Base-by-base conservation (phyloP, 2,797 vertebrate genomes). In the Iguana delicatissima region DNA sequence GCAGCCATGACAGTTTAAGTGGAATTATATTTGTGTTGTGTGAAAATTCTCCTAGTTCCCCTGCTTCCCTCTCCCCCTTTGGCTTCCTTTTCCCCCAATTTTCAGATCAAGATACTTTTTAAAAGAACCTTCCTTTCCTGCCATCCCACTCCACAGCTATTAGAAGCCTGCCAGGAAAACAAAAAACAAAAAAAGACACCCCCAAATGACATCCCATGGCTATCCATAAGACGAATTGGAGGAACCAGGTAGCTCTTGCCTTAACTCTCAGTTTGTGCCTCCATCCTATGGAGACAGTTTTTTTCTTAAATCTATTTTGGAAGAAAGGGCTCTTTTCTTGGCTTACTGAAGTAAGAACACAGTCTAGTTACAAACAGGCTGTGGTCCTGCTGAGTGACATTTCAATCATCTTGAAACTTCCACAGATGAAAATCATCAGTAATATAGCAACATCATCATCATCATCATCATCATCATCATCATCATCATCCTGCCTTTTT, bases 341-440 rank as follows among this genome's bases (percentile, higher is more conserved):
- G 52, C 91, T 83, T 59, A 57, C 92, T 72, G 77, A 74, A 50
- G 42, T n/a, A 86, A 55, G 91, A 86, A 55, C 80, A 92, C 72
- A 84, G n/a, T 86, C n/a, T 94, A 59, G 93, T 85, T 80, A 67
- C 26, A 88, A 7, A 59, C 24, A 38, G 14, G 59, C 77, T 64
- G 46, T 74, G 93, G 84, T 91, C 90, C 76, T 85, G 50, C 79
- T 73, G 94, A 82, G 74, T 79, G 89, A 83, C 87, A 76, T 91
- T 94, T 92, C 91, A 91, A 93, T 94, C 84, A 90, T 93, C 92
- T 46, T 6, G 0, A 52, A 69, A 89, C 62, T 69, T 81, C 89
- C 42, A 88, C 50, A 73, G 92, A 92, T n/a, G 38, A 86, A 95
- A 93, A n/a, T 76, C 83, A 52, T 46, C 64, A 42, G 93, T 93